Evolutionary conservation across 1,140 invertebrate genomes (phyloP), one percentile per base, ranked within the genome.

Genomic region (Aphidius ervi): DNA sequence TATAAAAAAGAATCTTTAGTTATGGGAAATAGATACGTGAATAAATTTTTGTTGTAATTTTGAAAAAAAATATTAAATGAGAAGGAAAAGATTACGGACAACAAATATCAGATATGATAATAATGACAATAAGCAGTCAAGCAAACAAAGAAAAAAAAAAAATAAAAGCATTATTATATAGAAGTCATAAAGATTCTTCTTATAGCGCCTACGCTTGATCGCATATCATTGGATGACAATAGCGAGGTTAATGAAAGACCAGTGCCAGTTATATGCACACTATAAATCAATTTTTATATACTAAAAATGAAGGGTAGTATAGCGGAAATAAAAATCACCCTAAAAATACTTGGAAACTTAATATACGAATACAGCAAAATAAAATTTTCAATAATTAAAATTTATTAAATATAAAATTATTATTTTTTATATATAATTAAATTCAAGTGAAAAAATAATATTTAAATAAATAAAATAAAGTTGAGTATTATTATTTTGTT

Each of bases 171-270:
- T 58, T n/a, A 57, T 43, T 43, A 31, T 55, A 46, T 62, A 62
- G 52, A 42, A 56, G 56, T 37, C 40, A 9, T 47, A 31, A 31
- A 31, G 23, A 31, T 31, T 55, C 62, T 46, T 50, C 63, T 56
- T 64, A 59, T 67, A 65, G 66, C 68, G 59, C 67, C 61, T 53
- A 57, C 47, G 47, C 37, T 46, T 48, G 40, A 59, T 45, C 47
- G 48, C 57, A 59, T 50, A 41, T 58, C 59, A 10, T 49, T 71
- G 53, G 52, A 63, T 59, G 68, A 73, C 71, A 73, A 73, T 71
- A 64, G 56, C 63, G 60, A 56, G 63, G 71, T 72, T 73, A 72
- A 73, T 72, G 70, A 73, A 71, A 73, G 68, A 72, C 67, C 65
- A 69, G 68, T 64, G 70, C 70, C 66, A 72, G 68, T 72, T 73